A percentile compares a stretch with the other conserved stretches of the same genome.
These are phyloP conservation scores for Acridotheres tristis DNA, from an alignment of 2,797 vertebrate genomes.

Conservation along the genomic window DNA sequence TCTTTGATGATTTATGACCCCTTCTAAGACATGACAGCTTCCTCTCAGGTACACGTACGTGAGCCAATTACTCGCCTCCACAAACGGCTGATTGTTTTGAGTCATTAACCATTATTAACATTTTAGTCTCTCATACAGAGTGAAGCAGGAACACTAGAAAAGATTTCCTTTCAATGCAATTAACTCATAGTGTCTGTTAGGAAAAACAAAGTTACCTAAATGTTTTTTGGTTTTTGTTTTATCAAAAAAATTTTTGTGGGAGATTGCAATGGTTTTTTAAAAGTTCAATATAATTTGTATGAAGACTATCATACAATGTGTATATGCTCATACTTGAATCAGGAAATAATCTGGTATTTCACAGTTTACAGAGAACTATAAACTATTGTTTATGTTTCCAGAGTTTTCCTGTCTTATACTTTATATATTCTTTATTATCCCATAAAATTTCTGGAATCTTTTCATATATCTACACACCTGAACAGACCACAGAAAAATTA, in stretches of 20 bases:
- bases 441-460: neutral
- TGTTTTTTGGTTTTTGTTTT: too few species aligned
- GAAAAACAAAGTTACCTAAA: neutral
- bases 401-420: neutral
- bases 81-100: neutral
- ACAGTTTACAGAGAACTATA: neutral
- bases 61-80: neutral
- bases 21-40: neutral
- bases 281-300: neutral
- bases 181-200: neutral
- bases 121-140: neutral
- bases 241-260: neutral
- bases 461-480: neutral
- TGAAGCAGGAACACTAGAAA: neutral
- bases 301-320: neutral
- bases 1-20: neutral
- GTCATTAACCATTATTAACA: neutral
- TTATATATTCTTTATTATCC: neutral
- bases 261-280: neutral
- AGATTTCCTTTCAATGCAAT: neutral
- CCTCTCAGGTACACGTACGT: accelerated
- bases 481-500: neutral
- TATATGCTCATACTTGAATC: neutral
- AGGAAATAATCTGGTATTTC: neutral
- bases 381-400: neutral